Evolutionary conservation across 2,113 vertebrate genomes (phyloP).

Genomic region (Siphamia tubifer): DNA sequence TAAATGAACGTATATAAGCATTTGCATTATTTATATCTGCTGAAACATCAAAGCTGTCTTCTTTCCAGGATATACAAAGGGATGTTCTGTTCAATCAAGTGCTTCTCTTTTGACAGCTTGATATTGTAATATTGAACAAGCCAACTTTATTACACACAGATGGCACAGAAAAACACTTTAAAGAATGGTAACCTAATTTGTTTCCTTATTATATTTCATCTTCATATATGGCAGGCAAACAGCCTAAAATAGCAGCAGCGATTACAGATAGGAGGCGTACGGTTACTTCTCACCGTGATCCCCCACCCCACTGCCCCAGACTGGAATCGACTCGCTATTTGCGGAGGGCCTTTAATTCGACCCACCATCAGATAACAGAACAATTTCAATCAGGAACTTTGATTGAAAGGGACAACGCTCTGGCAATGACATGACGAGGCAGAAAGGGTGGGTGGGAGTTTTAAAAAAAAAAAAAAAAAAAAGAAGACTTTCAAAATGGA

Average conservation of each 20-base stretch:
- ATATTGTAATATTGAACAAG: neutral
- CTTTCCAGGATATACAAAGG: too few relatives aligned
- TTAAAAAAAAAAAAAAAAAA: conserved; percentile 6
- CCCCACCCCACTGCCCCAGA: too few relatives aligned
- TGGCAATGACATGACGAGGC: neutral
- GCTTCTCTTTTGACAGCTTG: neutral
- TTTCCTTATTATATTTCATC: conserved; percentile 29
- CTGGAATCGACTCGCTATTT: conserved; percentile 13
- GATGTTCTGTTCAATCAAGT: too few relatives aligned
- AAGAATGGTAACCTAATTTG: conserved; percentile 5
- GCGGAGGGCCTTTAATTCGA: conserved; percentile 12
- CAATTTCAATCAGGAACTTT: conserved; percentile 38
- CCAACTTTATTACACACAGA: neutral
- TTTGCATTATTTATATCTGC: too few relatives aligned
- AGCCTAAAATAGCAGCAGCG: neutral
- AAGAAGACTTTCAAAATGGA: conserved; percentile 19
- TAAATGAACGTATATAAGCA: too few relatives aligned
- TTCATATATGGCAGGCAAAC: conserved; percentile 9
- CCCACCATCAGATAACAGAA: conserved; percentile 61
- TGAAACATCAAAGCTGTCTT: too few relatives aligned
- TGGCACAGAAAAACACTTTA: neutral
- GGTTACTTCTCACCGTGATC: conserved; percentile 22
- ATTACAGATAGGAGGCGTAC: conserved; percentile 15
- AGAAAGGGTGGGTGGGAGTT: too few relatives aligned
- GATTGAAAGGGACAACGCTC: conserved; percentile 41